Base-by-base conservation (phyloP, 2,113 vertebrate genomes). In the Casuarius casuarius region DNA sequence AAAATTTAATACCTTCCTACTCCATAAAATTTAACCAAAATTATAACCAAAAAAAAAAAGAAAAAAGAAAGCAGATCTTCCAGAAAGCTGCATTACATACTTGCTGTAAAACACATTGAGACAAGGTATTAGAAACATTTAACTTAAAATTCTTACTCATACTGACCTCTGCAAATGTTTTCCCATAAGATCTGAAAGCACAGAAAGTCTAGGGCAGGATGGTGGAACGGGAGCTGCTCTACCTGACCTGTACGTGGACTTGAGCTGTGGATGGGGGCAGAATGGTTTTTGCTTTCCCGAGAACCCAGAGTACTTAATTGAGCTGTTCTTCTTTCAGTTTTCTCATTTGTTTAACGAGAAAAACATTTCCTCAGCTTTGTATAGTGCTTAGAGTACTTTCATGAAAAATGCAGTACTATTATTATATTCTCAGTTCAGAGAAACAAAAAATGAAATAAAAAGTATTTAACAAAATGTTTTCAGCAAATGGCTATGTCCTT, bases 1-100 rank as follows among this genome's bases (percentile, higher is more conserved):
- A 85, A 81, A 92, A 87, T 31, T 35, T 77, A 61, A 35, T 7
- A 67, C 61, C 68, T 92, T 80, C 62, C 67, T 62, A 80, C 63
- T 71, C 54, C 44, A 42, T 0, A 75, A 72, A 89, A 93, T 56
- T 51, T 42, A 86, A 74, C 67, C 40, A 44, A 66, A 66, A 29
- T 44, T 29, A 66, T 26, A 10, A 10, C 42, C 10, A 10, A 16
- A 15, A 15, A 46, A 46, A 46, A 46, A 44, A 14, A 0, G 1
- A 10, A 72, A 46, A 18, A 80, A n/a, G 7, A 67, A 67, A 66
- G 46, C 31, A 71, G 28, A 89, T 21, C 63, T 71, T 62, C 68
- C 67, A 56, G 40, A n/a, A 90, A 90, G 78, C 8, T 77, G 54
- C 48, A 7, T 21, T 95, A 84, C 1, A 3, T 28, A 11, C 15